A percentile compares a stretch with the other conserved stretches of the same genome.
Conservation (phyloP, 2,113 vertebrate genomes). For the Craseonycteris thonglongyai region DNA sequence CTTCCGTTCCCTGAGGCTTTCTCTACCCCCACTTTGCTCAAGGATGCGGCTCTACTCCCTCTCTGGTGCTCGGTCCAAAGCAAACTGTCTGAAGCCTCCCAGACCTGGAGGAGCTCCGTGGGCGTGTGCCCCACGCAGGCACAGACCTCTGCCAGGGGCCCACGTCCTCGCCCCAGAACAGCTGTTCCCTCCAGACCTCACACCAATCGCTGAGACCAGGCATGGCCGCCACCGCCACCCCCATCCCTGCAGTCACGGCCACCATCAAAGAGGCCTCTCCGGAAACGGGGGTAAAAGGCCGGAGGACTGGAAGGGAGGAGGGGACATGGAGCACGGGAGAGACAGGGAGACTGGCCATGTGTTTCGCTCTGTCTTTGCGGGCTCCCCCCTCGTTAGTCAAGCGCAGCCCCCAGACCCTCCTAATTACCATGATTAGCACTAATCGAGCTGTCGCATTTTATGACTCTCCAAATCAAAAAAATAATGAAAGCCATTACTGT, state of each 20-base stretch:
- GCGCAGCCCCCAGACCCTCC: background rate
- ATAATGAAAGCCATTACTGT: conserved; percentile 43
- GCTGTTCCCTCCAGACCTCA: background rate
- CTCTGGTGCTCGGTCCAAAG: background rate
- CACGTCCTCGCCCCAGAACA: background rate
- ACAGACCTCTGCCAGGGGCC: background rate
- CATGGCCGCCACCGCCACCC: background rate
- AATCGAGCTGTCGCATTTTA: conserved; percentile 13
- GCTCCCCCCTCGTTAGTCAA: background rate
- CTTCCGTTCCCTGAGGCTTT: background rate
- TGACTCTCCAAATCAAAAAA: conserved; percentile 53
- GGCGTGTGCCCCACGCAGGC: background rate
- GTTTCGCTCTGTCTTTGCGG: background rate
- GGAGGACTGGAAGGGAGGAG: too few species aligned
- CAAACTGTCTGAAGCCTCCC: background rate
- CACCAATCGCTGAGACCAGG: background rate
- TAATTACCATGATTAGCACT: conserved; percentile 5
- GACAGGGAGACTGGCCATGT: accelerated
- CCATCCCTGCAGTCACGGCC: background rate
- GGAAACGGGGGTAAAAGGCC: background rate
- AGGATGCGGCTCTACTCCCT: background rate
- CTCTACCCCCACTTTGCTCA: background rate
- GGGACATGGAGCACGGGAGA: too few species aligned
- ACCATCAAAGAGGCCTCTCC: background rate
- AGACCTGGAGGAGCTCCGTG: background rate